A percentile compares a stretch with the other conserved stretches of the same genome.
Conservation (phyloP, 2,888 invertebrate genomes). For the Oeneis ivallda region DNA sequence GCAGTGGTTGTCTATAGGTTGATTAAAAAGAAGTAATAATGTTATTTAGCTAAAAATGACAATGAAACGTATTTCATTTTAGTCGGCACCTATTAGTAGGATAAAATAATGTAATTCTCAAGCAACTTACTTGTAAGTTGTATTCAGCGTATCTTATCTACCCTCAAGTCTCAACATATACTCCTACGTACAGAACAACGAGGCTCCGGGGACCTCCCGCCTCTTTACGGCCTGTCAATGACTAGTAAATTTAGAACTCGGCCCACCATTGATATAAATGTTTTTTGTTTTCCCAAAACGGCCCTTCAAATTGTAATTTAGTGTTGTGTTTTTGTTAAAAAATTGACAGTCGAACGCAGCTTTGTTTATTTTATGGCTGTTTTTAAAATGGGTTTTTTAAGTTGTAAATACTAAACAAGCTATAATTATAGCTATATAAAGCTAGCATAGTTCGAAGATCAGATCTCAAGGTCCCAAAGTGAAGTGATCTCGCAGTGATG, state of each 20-base stretch:
- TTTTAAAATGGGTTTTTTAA: background rate
- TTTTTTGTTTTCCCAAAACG: constrained; percentile 81
- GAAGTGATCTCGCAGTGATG: no score
- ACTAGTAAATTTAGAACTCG: constrained; percentile 79
- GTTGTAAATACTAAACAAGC: no score
- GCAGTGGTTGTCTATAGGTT: no score
- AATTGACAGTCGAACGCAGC: constrained; percentile 20
- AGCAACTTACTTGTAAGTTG: constrained; percentile 14
- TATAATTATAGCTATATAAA: no score
- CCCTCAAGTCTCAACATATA: constrained; percentile 61
- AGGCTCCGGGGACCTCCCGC: constrained; percentile 66
- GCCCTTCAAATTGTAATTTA: constrained; percentile 79
- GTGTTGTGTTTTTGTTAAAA: constrained; percentile 45
- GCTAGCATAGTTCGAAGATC: background rate
- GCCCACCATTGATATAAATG: constrained; percentile 80
- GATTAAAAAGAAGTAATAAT: no score
- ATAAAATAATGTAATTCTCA: constrained; percentile 14
- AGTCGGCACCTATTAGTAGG: background rate
- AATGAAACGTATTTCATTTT: no score
- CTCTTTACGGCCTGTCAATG: constrained; percentile 81
- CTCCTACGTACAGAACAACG: constrained; percentile 51
- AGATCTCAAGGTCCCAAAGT: no score
- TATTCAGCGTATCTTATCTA: constrained; percentile 65
- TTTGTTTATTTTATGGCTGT: constrained; percentile 13
- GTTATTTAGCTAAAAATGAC: no score